Evolutionary conservation across 2,113 vertebrate genomes (phyloP).

Genomic region (Stigmatopora nigra): DNA sequence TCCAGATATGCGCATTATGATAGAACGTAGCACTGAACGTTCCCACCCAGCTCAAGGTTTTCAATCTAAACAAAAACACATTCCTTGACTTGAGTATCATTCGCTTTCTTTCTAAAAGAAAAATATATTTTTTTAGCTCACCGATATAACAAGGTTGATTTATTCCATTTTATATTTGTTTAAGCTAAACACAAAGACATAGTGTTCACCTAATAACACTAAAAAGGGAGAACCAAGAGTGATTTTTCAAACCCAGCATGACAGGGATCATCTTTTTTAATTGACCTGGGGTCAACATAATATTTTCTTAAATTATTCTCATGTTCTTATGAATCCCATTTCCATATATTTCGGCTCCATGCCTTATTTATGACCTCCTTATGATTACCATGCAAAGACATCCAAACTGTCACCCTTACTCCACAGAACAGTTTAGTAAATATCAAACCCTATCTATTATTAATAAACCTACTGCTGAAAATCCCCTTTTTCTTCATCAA

Average conservation of each 20-base stretch:
- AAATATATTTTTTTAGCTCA: slow-evolving; percentile 23
- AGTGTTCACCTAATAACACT: slow-evolving; percentile 22
- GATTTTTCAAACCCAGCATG: slow-evolving; percentile 33
- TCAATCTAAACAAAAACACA: slow-evolving; percentile 42
- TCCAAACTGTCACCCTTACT: slow-evolving; percentile 69
- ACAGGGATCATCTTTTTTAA: slow-evolving; percentile 64
- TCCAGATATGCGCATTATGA: slow-evolving; percentile 24
- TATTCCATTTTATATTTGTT: slow-evolving; percentile 58
- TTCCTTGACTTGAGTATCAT: slow-evolving; percentile 33
- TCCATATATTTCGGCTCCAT: slow-evolving; percentile 69
- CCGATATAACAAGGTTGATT: slow-evolving; percentile 46
- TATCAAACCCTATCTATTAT: slow-evolving; percentile 76
- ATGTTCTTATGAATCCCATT: slow-evolving; percentile 65
- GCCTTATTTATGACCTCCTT: slow-evolving; percentile 69
- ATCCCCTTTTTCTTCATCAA: slow-evolving; percentile 59
- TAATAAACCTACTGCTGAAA: slow-evolving; percentile 68
- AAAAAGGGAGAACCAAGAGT: slow-evolving; percentile 37
- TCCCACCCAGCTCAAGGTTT: slow-evolving; percentile 15
- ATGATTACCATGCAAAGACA: slow-evolving; percentile 71
- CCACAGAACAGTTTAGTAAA: slow-evolving; percentile 74
- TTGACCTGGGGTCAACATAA: slow-evolving; percentile 72
- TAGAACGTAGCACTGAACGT: slow-evolving; percentile 18
- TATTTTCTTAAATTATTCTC: slow-evolving; percentile 75
- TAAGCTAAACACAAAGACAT: slow-evolving; percentile 42
- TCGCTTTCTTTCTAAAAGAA: slow-evolving; percentile 24